These are phyloP conservation scores for Chesias legatella DNA, from an alignment of 2,888 invertebrate species.

Conservation along the genomic window DNA sequence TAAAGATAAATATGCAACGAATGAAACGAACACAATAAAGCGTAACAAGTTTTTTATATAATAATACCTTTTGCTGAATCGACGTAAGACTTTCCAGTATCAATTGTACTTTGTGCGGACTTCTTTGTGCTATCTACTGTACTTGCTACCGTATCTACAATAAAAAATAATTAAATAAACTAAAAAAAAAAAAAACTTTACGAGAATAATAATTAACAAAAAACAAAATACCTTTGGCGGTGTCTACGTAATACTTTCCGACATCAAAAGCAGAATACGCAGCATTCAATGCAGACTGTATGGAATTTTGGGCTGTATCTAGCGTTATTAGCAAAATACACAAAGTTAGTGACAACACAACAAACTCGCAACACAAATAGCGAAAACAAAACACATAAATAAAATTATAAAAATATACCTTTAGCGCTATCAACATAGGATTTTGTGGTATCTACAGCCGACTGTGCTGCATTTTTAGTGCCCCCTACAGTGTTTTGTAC, in stretches of 20 bases:
- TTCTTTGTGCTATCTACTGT: slow-evolving; percentile 69
- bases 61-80: slow-evolving; percentile 59
- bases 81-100: slow-evolving; percentile 54
- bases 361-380: slow-evolving; percentile 15
- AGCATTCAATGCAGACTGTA: slow-evolving; percentile 50
- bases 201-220: background rate
- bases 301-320: slow-evolving; percentile 56
- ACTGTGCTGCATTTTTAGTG: slow-evolving; percentile 51
- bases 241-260: slow-evolving; percentile 55
- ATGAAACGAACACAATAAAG: slow-evolving; percentile 7
- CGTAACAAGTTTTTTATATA: slow-evolving; percentile 4
- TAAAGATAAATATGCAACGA: slow-evolving; percentile 15
- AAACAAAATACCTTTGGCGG: slow-evolving; percentile 43
- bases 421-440: slow-evolving; percentile 53
- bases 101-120: slow-evolving; percentile 61
- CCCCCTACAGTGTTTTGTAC: slow-evolving; percentile 48
- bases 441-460: slow-evolving; percentile 52
- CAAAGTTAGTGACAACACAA: slow-evolving; percentile 30
- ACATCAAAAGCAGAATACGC: slow-evolving; percentile 54
- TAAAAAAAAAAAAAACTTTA: slow-evolving; percentile 8
- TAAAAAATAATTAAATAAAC: slow-evolving; percentile 22
- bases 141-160: slow-evolving; percentile 59
- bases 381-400: slow-evolving; percentile 10
- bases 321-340: slow-evolving; percentile 32
- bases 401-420: slow-evolving; percentile 43